Conservation (phyloP, 2,113 vertebrate species). For the Ornithorhynchus anatinus region DNA sequence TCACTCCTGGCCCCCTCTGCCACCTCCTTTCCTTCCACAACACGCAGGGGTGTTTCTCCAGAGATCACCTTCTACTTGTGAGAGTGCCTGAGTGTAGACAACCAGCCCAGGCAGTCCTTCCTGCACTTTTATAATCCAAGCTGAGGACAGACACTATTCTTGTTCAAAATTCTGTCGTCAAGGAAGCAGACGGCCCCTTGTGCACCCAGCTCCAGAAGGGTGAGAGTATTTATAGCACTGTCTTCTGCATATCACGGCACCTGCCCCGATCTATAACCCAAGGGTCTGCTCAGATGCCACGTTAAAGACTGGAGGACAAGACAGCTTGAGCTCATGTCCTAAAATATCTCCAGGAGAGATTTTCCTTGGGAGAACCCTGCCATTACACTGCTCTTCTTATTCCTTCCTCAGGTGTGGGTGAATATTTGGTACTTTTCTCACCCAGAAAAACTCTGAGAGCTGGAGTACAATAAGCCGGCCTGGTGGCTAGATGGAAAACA, state of each 20-base stretch:
- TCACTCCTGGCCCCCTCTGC: too few relatives aligned
- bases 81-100: not conserved
- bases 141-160: not conserved
- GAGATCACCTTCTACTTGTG: not conserved
- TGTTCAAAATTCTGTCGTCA: conserved; percentile 23
- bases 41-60: not conserved
- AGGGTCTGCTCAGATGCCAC: conserved; percentile 71
- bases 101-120: not conserved
- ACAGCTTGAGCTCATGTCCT: conserved; percentile 72
- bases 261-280: conserved; percentile 83
- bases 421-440: not conserved
- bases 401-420: conserved; percentile 4
- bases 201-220: conserved; percentile 67
- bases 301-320: conserved; percentile 73
- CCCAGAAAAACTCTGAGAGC: too few relatives aligned
- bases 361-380: conserved; percentile 22
- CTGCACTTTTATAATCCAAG: not conserved
- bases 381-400: conserved; percentile 3
- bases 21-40: too few relatives aligned
- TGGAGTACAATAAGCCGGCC: too few relatives aligned
- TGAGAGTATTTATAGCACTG: conserved; percentile 83
- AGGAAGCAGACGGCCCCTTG: conserved; percentile 2
- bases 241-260: conserved; percentile 76
- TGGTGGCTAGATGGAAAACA: not conserved
- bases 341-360: conserved; percentile 74